Evolutionary conservation across 2,113 vertebrate species (phyloP).

Genomic region (Coptodon bakossiorum): DNA sequence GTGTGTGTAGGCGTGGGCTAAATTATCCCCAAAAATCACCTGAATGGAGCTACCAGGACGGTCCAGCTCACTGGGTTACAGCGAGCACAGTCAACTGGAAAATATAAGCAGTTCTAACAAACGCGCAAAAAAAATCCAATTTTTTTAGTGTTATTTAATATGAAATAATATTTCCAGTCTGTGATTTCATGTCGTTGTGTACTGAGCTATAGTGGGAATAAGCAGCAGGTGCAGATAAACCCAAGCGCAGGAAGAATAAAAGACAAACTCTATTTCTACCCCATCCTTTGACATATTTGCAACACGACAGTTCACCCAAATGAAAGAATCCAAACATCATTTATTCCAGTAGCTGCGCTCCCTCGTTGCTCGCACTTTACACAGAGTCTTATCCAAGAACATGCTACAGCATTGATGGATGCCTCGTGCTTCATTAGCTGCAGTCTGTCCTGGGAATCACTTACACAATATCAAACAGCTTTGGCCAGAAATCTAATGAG

Average conservation of each 20-base stretch:
- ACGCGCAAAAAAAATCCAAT: neutral
- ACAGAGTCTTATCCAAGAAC: constrained; percentile 51
- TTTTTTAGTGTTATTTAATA: constrained; percentile 10
- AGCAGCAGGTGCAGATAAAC: neutral
- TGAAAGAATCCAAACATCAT: constrained; percentile 56
- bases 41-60: neutral
- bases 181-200: neutral
- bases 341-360: constrained; percentile 54
- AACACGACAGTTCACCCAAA: constrained; percentile 28
- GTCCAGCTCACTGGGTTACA: neutral
- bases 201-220: neutral
- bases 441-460: constrained; percentile 33
- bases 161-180: neutral
- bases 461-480: constrained; percentile 21
- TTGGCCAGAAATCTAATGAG: constrained; percentile 22
- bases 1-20: neutral
- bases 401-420: constrained; percentile 47
- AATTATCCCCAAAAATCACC: neutral
- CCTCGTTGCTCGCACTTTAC: constrained; percentile 7
- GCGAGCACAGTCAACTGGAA: neutral
- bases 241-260: neutral
- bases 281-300: neutral
- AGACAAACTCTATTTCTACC: neutral
- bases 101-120: neutral
- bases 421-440: constrained; percentile 55